phyloP scores from a whole-genome alignment of 2,113 vertebrate genomes.

The Amblyornis subalaris region DNA sequence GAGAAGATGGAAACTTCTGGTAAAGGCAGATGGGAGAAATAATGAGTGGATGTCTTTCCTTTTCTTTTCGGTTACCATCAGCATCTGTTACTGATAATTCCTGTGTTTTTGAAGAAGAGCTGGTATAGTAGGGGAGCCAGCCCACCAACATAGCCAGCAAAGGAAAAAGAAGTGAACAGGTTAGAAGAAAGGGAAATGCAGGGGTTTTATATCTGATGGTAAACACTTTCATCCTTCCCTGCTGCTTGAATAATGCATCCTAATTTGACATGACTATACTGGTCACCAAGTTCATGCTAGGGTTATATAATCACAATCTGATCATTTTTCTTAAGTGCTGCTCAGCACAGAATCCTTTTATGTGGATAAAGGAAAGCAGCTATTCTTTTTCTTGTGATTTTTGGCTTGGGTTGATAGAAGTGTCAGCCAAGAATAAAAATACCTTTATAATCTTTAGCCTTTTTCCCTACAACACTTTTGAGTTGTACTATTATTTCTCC shows the following conservation, averaged over 20 bases:
- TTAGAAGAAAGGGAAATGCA: constrained; percentile 43
- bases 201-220: constrained; percentile 10
- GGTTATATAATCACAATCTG: constrained; percentile 60
- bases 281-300: constrained; percentile 54
- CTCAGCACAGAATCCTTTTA: constrained; percentile 48
- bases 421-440: constrained; percentile 61
- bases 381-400: constrained; percentile 57
- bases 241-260: constrained; percentile 57
- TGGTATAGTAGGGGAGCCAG: constrained; percentile 21
- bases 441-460: constrained; percentile 47
- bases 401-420: constrained; percentile 31
- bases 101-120: constrained; percentile 42
- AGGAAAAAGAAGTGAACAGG: constrained; percentile 24
- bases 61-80: not conserved
- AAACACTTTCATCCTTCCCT: constrained; percentile 56
- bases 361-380: constrained; percentile 54
- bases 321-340: constrained; percentile 51
- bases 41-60: not conserved
- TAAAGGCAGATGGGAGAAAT: not conserved
- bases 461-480: constrained; percentile 12
- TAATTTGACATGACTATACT: constrained; percentile 53
- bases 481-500: constrained; percentile 41
- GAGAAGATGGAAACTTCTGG: not conserved
- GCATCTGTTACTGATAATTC: constrained; percentile 52
- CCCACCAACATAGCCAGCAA: constrained; percentile 42